phyloP scores from a whole-genome alignment of 2,888 invertebrate species.

The Rhagophthalmus giganteus region DNA sequence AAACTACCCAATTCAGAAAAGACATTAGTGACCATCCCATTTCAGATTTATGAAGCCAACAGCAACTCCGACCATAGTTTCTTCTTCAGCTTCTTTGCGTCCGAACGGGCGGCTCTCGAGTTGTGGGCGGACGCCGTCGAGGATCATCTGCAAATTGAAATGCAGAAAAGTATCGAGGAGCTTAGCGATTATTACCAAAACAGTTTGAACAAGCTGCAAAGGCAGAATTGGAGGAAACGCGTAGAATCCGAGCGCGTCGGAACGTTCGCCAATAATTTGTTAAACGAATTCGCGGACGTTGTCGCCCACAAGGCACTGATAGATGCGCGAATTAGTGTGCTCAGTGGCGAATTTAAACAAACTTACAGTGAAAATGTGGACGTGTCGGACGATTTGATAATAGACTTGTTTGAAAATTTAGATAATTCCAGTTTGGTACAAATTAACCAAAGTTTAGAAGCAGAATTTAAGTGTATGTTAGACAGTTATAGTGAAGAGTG shows the following conservation, averaged over 20 bases:
- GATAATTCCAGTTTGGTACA: constrained; percentile 56
- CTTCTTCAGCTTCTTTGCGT: constrained; percentile 67
- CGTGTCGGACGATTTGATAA: constrained; percentile 32
- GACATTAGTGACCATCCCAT: too few relatives aligned
- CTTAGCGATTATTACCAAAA: constrained; percentile 70
- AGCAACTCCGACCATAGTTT: constrained; percentile 57
- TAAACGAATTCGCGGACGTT: constrained; percentile 71
- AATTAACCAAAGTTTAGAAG: constrained; percentile 60
- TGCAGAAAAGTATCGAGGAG: constrained; percentile 71
- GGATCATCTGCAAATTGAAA: constrained; percentile 69
- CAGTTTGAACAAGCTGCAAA: constrained; percentile 62
- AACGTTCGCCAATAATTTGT: constrained; percentile 57
- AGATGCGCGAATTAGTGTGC: constrained; percentile 73
- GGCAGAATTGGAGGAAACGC: constrained; percentile 56
- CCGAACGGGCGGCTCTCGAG: constrained; percentile 71
- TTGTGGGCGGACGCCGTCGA: constrained; percentile 76
- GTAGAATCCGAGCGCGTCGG: constrained; percentile 57
- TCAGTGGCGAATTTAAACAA: constrained; percentile 45
- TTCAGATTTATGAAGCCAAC: constrained; percentile 66
- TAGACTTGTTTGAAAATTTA: constrained; percentile 52
- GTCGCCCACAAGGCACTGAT: constrained; percentile 75
- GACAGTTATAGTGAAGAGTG: constrained; percentile 64
- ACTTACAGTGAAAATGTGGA: constrained; percentile 11
- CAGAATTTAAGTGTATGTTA: constrained; percentile 70
- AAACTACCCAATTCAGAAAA: too few relatives aligned